Evolutionary conservation across 2,113 vertebrate species (phyloP).

Genomic region (Maccullochella peelii): DNA sequence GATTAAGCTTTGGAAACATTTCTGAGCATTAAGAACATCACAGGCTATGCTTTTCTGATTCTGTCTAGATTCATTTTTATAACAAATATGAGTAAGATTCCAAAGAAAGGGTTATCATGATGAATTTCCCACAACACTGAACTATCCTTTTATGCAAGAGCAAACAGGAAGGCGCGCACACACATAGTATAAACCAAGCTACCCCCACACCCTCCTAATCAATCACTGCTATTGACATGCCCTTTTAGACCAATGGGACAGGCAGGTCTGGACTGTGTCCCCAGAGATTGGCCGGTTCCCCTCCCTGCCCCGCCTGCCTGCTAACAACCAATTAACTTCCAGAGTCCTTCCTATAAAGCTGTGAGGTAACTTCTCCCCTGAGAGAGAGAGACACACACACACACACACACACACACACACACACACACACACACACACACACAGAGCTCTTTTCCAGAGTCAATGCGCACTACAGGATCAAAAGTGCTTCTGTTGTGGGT

Average conservation of each 20-base stretch:
- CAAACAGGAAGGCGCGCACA: conserved; percentile 9
- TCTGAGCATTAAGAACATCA: conserved; percentile 27
- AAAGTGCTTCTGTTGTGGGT: conserved; percentile 12
- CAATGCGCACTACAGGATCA: conserved; percentile 12
- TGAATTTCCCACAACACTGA: conserved; percentile 24
- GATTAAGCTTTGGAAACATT: conserved; percentile 12
- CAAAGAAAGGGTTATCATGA: conserved; percentile 15
- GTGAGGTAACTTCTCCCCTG: conserved; percentile 37
- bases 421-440: background rate
- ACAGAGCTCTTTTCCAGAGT: conserved; percentile 6
- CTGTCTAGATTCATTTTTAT: conserved; percentile 17
- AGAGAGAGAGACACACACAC: conserved; percentile 4
- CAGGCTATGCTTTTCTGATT: conserved; percentile 37
- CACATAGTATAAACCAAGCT: background rate
- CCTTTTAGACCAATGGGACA: conserved; percentile 62
- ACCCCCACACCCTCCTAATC: conserved; percentile 48
- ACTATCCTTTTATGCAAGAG: background rate
- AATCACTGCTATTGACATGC: conserved; percentile 59
- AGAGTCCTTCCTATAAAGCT: conserved; percentile 43
- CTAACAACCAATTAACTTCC: conserved; percentile 71
- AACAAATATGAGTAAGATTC: conserved; percentile 30
- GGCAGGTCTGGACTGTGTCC: conserved; percentile 39
- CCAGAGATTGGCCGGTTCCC: conserved; percentile 46
- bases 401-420: background rate
- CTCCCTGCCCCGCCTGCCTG: conserved; percentile 42